phyloP scores from a whole-genome alignment of 2,113 vertebrate species.

The Ciconia maguari region DNA sequence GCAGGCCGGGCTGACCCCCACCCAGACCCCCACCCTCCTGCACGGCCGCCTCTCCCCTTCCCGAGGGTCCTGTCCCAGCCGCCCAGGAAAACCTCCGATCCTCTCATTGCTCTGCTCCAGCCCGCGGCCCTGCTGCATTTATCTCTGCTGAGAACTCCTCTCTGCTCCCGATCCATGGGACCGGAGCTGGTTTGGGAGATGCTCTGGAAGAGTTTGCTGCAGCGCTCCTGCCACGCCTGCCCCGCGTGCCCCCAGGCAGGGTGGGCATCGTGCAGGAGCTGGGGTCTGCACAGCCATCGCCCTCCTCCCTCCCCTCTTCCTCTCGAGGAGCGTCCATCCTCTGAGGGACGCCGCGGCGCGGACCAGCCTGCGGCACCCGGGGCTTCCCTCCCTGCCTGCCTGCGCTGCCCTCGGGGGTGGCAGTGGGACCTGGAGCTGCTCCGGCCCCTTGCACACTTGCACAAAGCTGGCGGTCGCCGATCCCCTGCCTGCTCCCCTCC shows the following conservation, averaged over 20 bases:
- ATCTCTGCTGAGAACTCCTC: neutral
- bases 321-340: too few relatives aligned
- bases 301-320: neutral
- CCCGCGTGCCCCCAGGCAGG: too few relatives aligned
- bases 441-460: neutral
- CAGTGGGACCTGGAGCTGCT: neutral
- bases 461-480: neutral
- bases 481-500: neutral
- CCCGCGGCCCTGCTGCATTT: too few relatives aligned
- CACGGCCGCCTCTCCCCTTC: neutral
- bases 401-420: neutral
- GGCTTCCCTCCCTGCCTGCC: neutral
- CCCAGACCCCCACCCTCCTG: neutral
- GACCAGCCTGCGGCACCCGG: neutral
- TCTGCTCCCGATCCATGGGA: neutral
- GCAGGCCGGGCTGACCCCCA: neutral
- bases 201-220: neutral
- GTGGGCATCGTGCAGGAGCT: fast-evolving
- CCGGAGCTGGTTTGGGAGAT: neutral
- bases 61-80: neutral
- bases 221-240: fast-evolving
- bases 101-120: neutral
- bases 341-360: neutral
- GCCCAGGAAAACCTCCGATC: fast-evolving
- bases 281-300: neutral